Evolutionary conservation across 2,113 vertebrate genomes (phyloP).

Genomic region (Monarcha castaneiventris): DNA sequence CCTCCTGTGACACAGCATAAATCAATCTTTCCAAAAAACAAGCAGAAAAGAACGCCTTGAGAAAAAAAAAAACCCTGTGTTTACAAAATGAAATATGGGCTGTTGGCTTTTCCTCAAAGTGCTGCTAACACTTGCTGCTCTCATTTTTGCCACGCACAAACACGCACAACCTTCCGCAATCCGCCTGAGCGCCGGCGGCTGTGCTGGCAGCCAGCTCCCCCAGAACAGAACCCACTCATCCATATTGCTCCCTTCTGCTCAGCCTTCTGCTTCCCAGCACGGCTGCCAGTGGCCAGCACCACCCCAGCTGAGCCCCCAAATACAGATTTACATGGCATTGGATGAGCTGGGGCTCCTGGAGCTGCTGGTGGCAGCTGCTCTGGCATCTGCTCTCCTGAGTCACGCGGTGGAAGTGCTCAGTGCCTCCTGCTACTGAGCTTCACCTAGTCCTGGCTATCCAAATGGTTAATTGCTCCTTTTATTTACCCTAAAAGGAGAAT

Average conservation of each 20-base stretch:
- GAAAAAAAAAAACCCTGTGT: neutral
- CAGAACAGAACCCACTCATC: neutral
- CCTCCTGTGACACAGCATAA: neutral
- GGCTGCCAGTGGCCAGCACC: neutral
- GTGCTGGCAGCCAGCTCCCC: neutral
- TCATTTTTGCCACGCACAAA: neutral
- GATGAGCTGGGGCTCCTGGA: neutral
- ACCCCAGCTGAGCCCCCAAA: neutral
- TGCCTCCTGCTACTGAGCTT: neutral
- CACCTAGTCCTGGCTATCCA: neutral
- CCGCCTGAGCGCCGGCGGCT: rapidly evolving
- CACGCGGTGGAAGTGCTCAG: neutral
- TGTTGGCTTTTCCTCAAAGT: neutral
- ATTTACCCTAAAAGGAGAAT: neutral
- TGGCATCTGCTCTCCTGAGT: neutral
- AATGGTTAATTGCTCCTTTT: neutral
- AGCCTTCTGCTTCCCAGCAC: neutral
- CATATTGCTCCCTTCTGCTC: neutral
- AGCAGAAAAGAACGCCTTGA: neutral
- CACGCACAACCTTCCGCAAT: neutral
- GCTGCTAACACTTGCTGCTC: neutral
- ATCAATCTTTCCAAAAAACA: neutral
- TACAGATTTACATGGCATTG: neutral
- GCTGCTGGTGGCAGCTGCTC: neutral
- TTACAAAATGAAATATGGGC: neutral